phyloP scores from a whole-genome alignment of 2,113 vertebrate genomes.

The Synchiropus splendidus region DNA sequence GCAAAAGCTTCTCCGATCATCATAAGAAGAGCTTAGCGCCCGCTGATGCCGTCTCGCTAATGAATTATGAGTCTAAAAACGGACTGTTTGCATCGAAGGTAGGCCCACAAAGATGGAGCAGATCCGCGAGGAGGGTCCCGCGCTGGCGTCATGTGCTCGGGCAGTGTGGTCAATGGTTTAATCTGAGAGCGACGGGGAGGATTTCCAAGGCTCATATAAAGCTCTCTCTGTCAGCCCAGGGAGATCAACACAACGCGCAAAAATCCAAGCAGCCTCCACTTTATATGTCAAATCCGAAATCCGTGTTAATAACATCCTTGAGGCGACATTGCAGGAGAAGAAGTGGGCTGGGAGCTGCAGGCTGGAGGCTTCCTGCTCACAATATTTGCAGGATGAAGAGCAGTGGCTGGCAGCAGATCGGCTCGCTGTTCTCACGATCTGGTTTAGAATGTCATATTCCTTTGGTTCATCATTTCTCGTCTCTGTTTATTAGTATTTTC shows the following conservation, averaged over 20 bases:
- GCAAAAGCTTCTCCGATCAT: conserved; percentile 26
- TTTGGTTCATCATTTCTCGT: too few species aligned
- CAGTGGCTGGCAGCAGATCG: too few species aligned
- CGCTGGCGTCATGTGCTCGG: conserved; percentile 27
- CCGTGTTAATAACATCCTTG: conserved; percentile 62
- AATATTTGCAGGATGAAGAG: too few species aligned
- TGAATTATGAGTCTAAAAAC: conserved; percentile 19
- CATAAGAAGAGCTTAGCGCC: conserved; percentile 21
- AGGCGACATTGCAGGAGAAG: conserved; percentile 37
- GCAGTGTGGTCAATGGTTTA: conserved; percentile 53
- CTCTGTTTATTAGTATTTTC: too few species aligned
- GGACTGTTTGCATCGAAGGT: conserved; percentile 13
- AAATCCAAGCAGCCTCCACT: conserved; percentile 34
- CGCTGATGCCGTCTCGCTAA: too few species aligned
- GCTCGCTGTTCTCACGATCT: too few species aligned
- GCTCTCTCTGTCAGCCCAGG: conserved; percentile 25
- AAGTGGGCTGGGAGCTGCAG: too few species aligned
- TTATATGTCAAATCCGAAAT: conserved; percentile 60
- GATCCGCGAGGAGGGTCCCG: conserved; percentile 6
- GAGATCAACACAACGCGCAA: conserved; percentile 39
- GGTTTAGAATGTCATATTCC: too few species aligned
- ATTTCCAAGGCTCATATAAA: conserved; percentile 43
- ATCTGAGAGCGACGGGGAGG: conserved; percentile 50
- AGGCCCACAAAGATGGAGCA: conserved; percentile 22
- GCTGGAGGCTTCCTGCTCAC: too few species aligned